Conservation (phyloP, 2,113 vertebrate species). For the Mellivora capensis region DNA sequence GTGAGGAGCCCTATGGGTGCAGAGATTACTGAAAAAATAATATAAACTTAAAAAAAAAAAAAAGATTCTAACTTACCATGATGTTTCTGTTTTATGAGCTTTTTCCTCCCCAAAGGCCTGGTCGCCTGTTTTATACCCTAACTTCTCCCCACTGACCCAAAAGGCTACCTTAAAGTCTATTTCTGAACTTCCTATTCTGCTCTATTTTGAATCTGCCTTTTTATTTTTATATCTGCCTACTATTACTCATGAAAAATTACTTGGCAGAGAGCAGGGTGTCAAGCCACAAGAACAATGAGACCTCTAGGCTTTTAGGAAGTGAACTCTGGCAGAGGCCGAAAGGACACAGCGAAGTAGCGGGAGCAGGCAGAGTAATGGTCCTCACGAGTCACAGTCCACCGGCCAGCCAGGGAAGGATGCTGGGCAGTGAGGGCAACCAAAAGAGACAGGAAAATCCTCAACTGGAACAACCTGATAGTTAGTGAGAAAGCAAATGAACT, state of each 20-base stretch:
- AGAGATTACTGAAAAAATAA: neutral
- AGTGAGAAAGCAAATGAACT: neutral
- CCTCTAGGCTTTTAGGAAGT: neutral
- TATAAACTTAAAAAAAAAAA: neutral
- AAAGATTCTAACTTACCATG: neutral
- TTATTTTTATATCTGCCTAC: neutral
- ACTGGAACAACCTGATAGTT: neutral
- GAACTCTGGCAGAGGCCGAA: neutral
- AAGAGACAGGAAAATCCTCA: neutral
- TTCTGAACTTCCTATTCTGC: neutral
- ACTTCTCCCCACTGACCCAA: neutral
- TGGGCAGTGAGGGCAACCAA: neutral
- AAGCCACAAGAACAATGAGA: slow-evolving; percentile 3
- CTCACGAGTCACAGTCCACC: neutral
- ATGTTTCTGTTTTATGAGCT: neutral
- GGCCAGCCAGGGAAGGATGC: neutral
- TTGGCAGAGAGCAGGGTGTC: neutral
- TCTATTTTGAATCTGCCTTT: neutral
- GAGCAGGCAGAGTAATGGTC: neutral
- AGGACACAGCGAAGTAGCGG: neutral
- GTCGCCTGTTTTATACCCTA: neutral
- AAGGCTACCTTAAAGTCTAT: neutral
- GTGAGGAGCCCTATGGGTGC: neutral
- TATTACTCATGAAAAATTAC: neutral
- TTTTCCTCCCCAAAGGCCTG: neutral